Evolutionary conservation across 35 echinoderm and acorn worm species (phyloP), one percentile per base, ranked within the genome.

Genomic region (Heliocidaris erythrogramma): DNA sequence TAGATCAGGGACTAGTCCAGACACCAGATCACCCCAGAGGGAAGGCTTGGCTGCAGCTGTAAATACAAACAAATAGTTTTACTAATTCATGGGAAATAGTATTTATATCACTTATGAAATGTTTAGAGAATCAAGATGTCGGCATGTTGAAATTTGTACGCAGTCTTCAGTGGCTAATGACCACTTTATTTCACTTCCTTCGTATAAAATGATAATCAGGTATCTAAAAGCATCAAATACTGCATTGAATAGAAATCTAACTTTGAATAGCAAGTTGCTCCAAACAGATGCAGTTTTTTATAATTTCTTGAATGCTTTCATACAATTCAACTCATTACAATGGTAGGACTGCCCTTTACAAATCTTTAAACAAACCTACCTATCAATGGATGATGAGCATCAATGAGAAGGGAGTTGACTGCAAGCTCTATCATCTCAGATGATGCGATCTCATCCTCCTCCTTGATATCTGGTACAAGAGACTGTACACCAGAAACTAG

Each of bases 331-430:
- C 35, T 42, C 35, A 42, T 42, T 42, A 42, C 35, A 42, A 42
- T 42, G 35, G 35, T 42, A 42, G 35, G 35, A 0, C 12, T 13
- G 7, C 12, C 5, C 49, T 52, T 13, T 52, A 52, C 49, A 52
- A 10, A 13, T 52, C 49, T 52, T 1, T 10, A 14, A 29, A 86
- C 12, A 9, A 27, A 48, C 87, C 94, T 93, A 99, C 98, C 97
- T 42, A 99, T 94, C 47, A 94, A 93, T 31, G 98, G 98, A 92
- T 97, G 96, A 96, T 97, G 97, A 7, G 91, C 89, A 61, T 96
- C 96, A 47, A 96, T 96, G 24, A 99, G 85, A 56, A 99, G 93
- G 1, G 52, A 85, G 16, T 95, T 91, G 13, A 97, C 31, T 16
- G 61, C 97, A 17, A 99, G 85, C n/a, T 96, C 93, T 47, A 85